Evolutionary conservation across 2,888 invertebrate species (phyloP).

Genomic region (Meghimatium bilineatum): DNA sequence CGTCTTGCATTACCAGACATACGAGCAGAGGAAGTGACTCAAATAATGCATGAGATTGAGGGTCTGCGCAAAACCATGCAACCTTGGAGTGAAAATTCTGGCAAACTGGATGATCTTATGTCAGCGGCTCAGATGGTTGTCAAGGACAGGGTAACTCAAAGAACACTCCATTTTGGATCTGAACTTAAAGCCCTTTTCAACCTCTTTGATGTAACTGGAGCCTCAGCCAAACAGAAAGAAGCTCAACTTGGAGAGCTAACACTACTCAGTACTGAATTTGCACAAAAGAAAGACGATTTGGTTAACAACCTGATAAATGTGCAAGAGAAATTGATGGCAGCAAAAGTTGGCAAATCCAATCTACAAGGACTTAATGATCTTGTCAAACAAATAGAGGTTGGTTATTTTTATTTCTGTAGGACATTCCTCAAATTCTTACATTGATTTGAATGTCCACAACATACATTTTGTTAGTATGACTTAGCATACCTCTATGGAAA

Average conservation of each 20-base stretch:
- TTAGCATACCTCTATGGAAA: too few relatives aligned
- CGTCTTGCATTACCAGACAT: constrained; percentile 87
- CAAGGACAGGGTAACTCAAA: constrained; percentile 72
- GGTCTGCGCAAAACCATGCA: constrained; percentile 79
- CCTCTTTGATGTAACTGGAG: constrained; percentile 63
- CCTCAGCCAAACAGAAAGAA: constrained; percentile 69
- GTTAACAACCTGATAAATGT: constrained; percentile 64
- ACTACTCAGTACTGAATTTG: constrained; percentile 87
- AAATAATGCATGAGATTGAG: constrained; percentile 84
- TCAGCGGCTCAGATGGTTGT: constrained; percentile 67
- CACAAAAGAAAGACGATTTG: constrained; percentile 83
- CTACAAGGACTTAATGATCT: constrained; percentile 67
- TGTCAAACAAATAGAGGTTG: constrained; percentile 70
- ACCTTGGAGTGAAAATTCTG: constrained; percentile 65
- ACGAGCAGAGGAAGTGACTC: constrained; percentile 81
- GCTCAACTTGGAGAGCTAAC: constrained; percentile 75
- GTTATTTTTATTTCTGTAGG: background rate
- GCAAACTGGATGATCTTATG: constrained; percentile 72
- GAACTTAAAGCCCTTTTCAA: constrained; percentile 65
- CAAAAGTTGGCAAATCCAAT: constrained; percentile 60
- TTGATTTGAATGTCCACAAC: background rate
- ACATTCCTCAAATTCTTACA: background rate
- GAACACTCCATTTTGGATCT: constrained; percentile 70
- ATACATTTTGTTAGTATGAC: too few relatives aligned
- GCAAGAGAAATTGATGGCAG: constrained; percentile 59